Evolutionary conservation across 2,888 invertebrate genomes (phyloP).

Genomic region (Aphodius sticticus): DNA sequence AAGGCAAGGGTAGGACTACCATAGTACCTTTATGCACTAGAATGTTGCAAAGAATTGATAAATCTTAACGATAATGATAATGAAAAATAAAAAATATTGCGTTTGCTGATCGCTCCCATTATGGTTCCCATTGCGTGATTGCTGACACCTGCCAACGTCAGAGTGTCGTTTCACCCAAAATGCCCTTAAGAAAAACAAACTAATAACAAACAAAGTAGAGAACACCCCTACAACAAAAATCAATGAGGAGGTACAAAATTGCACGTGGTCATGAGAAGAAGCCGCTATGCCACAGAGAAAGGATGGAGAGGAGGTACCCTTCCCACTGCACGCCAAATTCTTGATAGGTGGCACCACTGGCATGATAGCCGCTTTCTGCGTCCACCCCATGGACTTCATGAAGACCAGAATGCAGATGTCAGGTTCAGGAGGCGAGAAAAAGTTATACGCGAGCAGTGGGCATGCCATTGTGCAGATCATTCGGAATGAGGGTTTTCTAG

Average conservation of each 20-base stretch:
- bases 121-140: no score
- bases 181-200: background rate
- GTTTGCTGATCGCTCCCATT: no score
- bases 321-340: constrained; percentile 22
- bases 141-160: no score
- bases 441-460: background rate
- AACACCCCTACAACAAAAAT: background rate
- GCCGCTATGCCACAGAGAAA: background rate
- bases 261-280: background rate
- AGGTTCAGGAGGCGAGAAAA: constrained; percentile 15
- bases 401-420: constrained; percentile 25
- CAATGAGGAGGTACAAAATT: background rate
- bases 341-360: background rate
- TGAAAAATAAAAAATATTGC: no score
- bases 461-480: constrained; percentile 11
- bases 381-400: constrained; percentile 26
- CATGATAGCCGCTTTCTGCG: constrained; percentile 10
- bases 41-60: no score
- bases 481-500: constrained; percentile 69
- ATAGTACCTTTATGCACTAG: no score
- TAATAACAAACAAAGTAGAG: background rate
- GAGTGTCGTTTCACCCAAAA: background rate
- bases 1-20: no score
- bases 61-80: no score
- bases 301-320: background rate